phyloP scores from a whole-genome alignment of 2,113 vertebrate genomes.

The Oryzias woworae region DNA sequence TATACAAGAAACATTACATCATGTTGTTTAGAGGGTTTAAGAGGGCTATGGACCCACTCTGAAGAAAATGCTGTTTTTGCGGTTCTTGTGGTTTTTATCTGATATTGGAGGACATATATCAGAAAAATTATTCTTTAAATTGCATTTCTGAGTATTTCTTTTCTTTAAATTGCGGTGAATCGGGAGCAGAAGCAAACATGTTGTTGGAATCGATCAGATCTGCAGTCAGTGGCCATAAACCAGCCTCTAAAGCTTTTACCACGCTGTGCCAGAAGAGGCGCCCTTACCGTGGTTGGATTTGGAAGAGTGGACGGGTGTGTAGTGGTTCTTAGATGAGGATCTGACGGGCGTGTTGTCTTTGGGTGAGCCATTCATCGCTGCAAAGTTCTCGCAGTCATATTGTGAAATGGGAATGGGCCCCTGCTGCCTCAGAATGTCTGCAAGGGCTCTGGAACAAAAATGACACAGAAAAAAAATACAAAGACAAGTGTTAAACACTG shows the following conservation, averaged over 20 bases:
- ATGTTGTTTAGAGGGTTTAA: too few species aligned
- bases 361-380: conserved; percentile 93
- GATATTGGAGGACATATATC: too few species aligned
- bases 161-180: too few species aligned
- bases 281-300: conserved; percentile 91
- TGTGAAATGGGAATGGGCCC: conserved; percentile 98
- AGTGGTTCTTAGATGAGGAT: conserved; percentile 96
- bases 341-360: conserved; percentile 96
- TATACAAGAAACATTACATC: too few species aligned
- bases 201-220: too few species aligned
- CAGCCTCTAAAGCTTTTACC: conserved; percentile 1
- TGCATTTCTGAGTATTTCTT: too few species aligned
- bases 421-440: conserved; percentile 97
- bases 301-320: conserved; percentile 90
- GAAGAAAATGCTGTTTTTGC: too few species aligned
- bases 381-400: conserved; percentile 97
- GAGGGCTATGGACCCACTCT: too few species aligned
- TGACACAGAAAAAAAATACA: background rate
- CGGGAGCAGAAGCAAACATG: too few species aligned
- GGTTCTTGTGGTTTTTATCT: too few species aligned
- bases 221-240: conserved; percentile 5
- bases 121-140: too few species aligned
- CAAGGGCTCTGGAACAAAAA: conserved; percentile 86
- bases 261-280: conserved; percentile 1
- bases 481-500: conserved; percentile 10